Conservation (phyloP, 2,888 invertebrate genomes). For the Frankliniella intonsa region DNA sequence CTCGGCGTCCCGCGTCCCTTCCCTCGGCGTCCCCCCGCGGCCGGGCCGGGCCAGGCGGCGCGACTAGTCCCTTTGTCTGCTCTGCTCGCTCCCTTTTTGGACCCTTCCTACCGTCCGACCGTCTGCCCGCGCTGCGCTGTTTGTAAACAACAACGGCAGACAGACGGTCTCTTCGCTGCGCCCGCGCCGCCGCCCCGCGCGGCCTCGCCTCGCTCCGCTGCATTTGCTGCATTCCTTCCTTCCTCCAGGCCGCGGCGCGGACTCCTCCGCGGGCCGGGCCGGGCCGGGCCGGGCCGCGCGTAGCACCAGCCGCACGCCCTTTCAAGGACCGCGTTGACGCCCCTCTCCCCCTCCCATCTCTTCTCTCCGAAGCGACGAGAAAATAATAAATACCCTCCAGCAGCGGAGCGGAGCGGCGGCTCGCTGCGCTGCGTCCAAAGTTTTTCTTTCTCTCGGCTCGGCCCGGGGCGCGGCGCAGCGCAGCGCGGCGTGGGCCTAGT, state of each 20-base stretch:
- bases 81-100: not conserved
- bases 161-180: too few relatives aligned
- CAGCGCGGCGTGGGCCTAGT: too few relatives aligned
- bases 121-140: not conserved
- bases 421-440: too few relatives aligned
- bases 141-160: not conserved
- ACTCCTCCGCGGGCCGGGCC: not conserved
- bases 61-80: not conserved
- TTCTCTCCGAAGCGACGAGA: too few relatives aligned
- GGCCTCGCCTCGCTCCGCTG: not conserved
- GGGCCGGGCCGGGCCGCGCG: not conserved
- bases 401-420: too few relatives aligned
- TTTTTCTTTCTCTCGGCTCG: too few relatives aligned
- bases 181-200: not conserved
- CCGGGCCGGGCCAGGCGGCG: not conserved
- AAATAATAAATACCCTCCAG: too few relatives aligned
- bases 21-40: not conserved
- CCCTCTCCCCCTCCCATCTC: too few relatives aligned
- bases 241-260: not conserved
- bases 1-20: not conserved
- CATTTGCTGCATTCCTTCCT: not conserved
- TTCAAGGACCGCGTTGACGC: not conserved
- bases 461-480: too few relatives aligned
- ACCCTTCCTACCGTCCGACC: not conserved
- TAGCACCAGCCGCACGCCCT: not conserved